Conservation (phyloP, 2,888 invertebrate genomes). For the Lasioglossum calceatum region DNA sequence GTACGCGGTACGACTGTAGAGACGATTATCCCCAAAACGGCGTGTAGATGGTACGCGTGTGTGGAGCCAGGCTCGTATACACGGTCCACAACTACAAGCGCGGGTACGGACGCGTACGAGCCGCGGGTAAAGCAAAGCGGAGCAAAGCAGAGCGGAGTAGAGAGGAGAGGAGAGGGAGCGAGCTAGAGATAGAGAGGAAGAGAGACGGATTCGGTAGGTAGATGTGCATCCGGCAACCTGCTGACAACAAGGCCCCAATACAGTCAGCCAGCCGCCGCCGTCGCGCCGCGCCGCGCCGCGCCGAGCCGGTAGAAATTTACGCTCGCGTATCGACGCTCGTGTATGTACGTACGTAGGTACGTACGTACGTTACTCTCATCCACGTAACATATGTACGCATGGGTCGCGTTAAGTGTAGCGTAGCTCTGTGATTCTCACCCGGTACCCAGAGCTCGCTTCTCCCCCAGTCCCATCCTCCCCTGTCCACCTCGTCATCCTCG, state of each 20-base stretch:
- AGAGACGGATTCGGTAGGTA: conserved; percentile 51
- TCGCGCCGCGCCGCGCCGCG: too few relatives aligned
- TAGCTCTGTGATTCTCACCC: conserved; percentile 78
- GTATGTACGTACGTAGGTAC: conserved; percentile 23
- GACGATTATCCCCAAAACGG: conserved; percentile 62
- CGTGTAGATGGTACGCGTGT: conserved; percentile 24
- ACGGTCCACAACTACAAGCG: neutral
- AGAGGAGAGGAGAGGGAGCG: neutral
- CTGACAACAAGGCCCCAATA: conserved; percentile 72
- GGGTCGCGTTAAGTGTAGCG: conserved; percentile 80
- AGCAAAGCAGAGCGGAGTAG: conserved; percentile 49
- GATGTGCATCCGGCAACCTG: conserved; percentile 73
- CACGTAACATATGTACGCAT: conserved; percentile 68
- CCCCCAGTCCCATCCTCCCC: conserved; percentile 41
- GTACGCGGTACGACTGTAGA: conserved; percentile 49
- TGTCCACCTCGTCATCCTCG: conserved; percentile 50
- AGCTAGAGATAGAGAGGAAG: neutral
- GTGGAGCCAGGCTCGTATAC: neutral
- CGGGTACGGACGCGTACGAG: neutral
- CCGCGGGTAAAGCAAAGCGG: conserved; percentile 10
- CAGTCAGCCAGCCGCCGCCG: conserved; percentile 32
- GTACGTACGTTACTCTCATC: conserved; percentile 43
- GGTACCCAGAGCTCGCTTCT: conserved; percentile 67
- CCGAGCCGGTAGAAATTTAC: conserved; percentile 57
- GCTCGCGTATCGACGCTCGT: conserved; percentile 42